Evolutionary conservation across 2,888 invertebrate genomes (phyloP), one percentile per base, ranked within the genome.

Genomic region (Drosophila sordidapex): DNA sequence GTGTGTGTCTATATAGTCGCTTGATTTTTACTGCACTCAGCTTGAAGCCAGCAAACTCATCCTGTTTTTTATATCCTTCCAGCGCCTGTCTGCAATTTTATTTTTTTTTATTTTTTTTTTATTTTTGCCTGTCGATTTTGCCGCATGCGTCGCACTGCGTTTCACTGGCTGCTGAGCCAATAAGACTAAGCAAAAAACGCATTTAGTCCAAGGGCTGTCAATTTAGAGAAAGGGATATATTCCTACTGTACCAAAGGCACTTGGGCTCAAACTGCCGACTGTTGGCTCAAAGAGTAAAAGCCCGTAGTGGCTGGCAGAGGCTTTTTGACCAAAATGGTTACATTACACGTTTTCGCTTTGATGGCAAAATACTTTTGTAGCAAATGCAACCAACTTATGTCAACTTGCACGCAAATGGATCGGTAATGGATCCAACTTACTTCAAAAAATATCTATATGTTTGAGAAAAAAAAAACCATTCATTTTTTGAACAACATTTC

Each of bases 11-110:
- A 75, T 76, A 81, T 87, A 78, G 80, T 79, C 72, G 82, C 87
- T 90, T 90, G 87, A 90, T 87, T 87, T 87, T 88, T 88, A 88
- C 88, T 88, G 87, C 89, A 86, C 87, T 88, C 88, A 87, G 86
- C 83, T 73, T 73, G 74, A 81, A 79, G 64, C 53, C 64, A 46
- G 46, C 46, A 25, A 25, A 46, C 46, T 21, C 31, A 29, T 18
- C 53, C 60, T 15, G 15, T 29, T 15, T 25, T 53, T 36, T 54
- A 10, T 5, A 59, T 21, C 35, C 35, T 29, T 56, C 43, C 70
- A 70, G 70, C 60, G 53, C 10, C 82, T 84, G 86, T 87, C 86
- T 85, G 88, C 88, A 89, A 81, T 85, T 71, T 82, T 62, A 74
- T 79, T 67, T 53, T 53, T 70, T 33, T 33, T 33, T 33, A 1